These are phyloP conservation scores for Sinhomidia bicolor DNA, from an alignment of 2,888 invertebrate genomes.

Conservation along the genomic window DNA sequence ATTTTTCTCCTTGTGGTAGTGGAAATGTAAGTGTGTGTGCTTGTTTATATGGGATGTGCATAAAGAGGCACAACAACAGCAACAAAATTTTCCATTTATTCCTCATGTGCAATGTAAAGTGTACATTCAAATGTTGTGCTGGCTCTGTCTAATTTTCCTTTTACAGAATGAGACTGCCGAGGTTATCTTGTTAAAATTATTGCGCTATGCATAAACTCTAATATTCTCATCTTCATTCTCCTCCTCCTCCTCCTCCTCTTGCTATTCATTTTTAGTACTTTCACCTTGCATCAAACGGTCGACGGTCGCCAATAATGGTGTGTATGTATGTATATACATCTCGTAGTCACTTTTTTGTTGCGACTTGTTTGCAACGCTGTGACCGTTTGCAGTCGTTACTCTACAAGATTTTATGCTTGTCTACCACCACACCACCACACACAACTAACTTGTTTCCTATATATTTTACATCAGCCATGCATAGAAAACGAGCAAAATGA, in stretches of 20 bases:
- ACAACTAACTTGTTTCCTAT: slow-evolving; percentile 18
- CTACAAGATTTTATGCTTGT: neutral
- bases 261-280: slow-evolving; percentile 6
- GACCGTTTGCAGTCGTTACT: neutral
- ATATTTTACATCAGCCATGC: slow-evolving; percentile 60
- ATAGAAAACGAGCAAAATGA: slow-evolving; percentile 45
- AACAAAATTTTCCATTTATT: too few species aligned
- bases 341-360: neutral
- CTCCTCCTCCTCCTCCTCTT: neutral
- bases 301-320: neutral
- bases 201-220: neutral
- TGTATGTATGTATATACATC: too few species aligned
- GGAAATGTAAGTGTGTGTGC: too few species aligned
- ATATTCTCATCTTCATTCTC: neutral
- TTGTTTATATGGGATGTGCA: too few species aligned
- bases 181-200: neutral
- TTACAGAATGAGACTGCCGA: neutral
- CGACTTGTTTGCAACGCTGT: slow-evolving; percentile 31
- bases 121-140: neutral
- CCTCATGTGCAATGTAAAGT: neutral
- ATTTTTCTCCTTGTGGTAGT: neutral
- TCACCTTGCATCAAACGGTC: slow-evolving; percentile 31
- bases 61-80: too few species aligned
- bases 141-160: slow-evolving; percentile 14
- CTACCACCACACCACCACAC: neutral